A percentile compares a stretch with the other conserved stretches of the same genome.
These are phyloP conservation scores for Willowsia nigromaculata DNA, from an alignment of 2,888 invertebrate genomes.

Conservation along the genomic window DNA sequence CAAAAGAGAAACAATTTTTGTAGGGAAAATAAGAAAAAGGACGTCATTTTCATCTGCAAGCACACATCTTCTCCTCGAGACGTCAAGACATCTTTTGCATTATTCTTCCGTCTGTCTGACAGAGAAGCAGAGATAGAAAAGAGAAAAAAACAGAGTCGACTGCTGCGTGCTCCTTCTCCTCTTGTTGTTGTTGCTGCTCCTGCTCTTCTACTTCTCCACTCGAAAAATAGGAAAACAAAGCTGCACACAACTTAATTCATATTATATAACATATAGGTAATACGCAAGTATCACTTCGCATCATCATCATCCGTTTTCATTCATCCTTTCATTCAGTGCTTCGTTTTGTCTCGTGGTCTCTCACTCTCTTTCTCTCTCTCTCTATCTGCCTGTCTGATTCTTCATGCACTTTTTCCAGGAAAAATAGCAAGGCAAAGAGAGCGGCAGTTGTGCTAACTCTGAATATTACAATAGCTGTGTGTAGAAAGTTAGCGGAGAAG, in stretches of 20 bases:
- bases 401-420: slow-evolving; percentile 31
- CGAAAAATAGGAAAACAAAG: slow-evolving; percentile 62
- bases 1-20: background rate
- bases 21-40: slow-evolving; percentile 8
- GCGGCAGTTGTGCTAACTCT: slow-evolving; percentile 5
- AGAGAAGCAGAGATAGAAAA: slow-evolving; percentile 20
- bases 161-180: slow-evolving; percentile 11
- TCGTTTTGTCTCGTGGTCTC: slow-evolving; percentile 61
- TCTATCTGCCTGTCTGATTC: slow-evolving; percentile 13
- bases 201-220: slow-evolving; percentile 8
- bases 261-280: slow-evolving; percentile 15
- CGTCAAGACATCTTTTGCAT: slow-evolving; percentile 29
- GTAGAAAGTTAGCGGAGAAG: background rate
- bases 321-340: slow-evolving; percentile 58
- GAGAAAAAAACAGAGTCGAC: slow-evolving; percentile 20
- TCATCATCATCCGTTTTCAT: slow-evolving; percentile 51
- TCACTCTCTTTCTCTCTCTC: slow-evolving; percentile 15
- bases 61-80: slow-evolving; percentile 6
- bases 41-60: slow-evolving; percentile 7
- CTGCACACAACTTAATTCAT: slow-evolving; percentile 37
- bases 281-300: slow-evolving; percentile 45
- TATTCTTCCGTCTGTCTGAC: slow-evolving; percentile 49
- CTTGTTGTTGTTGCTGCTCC: slow-evolving; percentile 32
- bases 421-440: slow-evolving; percentile 21
- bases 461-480: background rate